Base-by-base conservation (phyloP, 2,797 vertebrate genomes). In the Nannoperca obscura region DNA sequence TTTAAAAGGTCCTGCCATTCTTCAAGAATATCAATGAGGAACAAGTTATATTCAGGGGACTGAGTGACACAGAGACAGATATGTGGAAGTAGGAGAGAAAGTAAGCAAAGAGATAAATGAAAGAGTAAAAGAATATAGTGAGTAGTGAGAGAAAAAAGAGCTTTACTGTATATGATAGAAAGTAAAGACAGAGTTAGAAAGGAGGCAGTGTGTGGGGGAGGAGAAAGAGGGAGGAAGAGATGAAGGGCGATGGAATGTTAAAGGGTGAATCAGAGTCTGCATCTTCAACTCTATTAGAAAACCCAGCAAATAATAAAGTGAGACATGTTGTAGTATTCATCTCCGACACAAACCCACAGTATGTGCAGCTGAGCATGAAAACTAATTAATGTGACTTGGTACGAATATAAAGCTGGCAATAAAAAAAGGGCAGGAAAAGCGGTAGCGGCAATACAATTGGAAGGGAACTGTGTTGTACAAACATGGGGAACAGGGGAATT, bases 21-120 rank as follows among this genome's bases (percentile, higher is more conserved):
- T 70, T 58, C 32, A 68, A 52, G 73, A 83, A 81, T 84, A 86
- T 74, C 67, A 87, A 76, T 78, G 74, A 86, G 76, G 52, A 38
- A 49, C 22, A 15, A 44, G 62, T 47, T 69, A 32, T 44, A 54
- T 34, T 50, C 44, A 0, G n/a, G 42, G 57, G 36, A 62, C 24
- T 9, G 30, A 71, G 64, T 52, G 76, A 63, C 54, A 12, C 27
- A 63, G 20, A 57, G 36, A 77, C 5, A 36, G 40, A 36, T 7
- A 34, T 12, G 70, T 22, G 10, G 14, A 7, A 22, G 13, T n/a
- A 13, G 24, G n/a, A 76, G 36, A 22, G 14, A 22, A 34, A 27
- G 5, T 24, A 67, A 44, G 36, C 7, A 62, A 44, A 32, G 19
- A 63, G 22, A 73, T 30, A 30, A 11, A 44, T 24, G 52, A 69